Conservation (phyloP, 2,888 invertebrate genomes). For the Candidula unifasciata region DNA sequence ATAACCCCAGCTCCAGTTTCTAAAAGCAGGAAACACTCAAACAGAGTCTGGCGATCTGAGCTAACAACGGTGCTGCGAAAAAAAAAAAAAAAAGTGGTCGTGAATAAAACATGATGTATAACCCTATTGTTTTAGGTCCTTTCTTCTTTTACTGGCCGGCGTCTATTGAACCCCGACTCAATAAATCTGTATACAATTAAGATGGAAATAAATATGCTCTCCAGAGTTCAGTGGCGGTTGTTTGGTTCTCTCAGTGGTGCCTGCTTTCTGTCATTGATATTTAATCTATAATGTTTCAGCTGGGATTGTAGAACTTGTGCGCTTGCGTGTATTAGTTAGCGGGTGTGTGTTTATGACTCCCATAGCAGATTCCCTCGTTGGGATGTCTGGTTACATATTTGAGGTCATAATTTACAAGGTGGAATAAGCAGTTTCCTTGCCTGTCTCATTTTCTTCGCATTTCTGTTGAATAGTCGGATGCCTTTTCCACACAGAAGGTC, state of each 20-base stretch:
- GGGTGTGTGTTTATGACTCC: too few species aligned
- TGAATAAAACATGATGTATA: conserved; percentile 16
- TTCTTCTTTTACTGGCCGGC: not conserved
- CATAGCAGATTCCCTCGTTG: too few species aligned
- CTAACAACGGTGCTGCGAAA: not conserved
- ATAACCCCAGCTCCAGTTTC: not conserved
- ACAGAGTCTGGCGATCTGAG: not conserved
- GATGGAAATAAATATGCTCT: not conserved
- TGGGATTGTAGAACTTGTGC: not conserved
- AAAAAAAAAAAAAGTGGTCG: too few species aligned
- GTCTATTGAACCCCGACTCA: not conserved
- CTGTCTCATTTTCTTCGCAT: too few species aligned
- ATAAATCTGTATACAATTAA: conserved; percentile 12
- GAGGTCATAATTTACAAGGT: too few species aligned
- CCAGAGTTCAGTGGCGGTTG: not conserved
- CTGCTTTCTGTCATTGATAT: not conserved
- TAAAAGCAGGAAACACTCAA: conserved; percentile 29
- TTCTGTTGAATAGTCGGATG: too few species aligned
- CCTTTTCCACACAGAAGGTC: too few species aligned
- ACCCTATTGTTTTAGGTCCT: not conserved
- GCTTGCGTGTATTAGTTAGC: too few species aligned
- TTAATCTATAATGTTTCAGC: not conserved
- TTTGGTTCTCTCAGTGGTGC: not conserved
- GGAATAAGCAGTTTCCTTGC: too few species aligned
- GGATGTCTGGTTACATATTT: too few species aligned